These are phyloP conservation scores for Oegoconia quadripuncta DNA, from an alignment of 2,888 invertebrate genomes.

Conservation along the genomic window DNA sequence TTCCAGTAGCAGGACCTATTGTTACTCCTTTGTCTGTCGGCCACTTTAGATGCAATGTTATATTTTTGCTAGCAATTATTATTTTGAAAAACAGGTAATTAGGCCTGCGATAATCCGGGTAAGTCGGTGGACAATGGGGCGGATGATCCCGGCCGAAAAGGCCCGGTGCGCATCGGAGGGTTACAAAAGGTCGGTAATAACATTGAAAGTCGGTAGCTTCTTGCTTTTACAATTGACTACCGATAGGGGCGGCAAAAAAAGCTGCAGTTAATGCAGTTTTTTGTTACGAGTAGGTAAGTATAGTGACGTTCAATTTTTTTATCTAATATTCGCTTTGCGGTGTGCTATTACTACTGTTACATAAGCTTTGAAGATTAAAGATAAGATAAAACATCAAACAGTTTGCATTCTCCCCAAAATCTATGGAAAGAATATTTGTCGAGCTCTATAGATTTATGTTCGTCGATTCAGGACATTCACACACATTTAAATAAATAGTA, in stretches of 20 bases:
- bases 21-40: slow-evolving; percentile 47
- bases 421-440: too few species aligned
- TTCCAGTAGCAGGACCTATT: slow-evolving; percentile 24
- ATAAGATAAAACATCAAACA: too few species aligned
- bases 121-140: slow-evolving; percentile 54
- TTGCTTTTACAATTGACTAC: slow-evolving; percentile 57
- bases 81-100: slow-evolving; percentile 73
- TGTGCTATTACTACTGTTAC: too few species aligned
- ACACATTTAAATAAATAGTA: too few species aligned
- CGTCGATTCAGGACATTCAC: too few species aligned
- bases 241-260: slow-evolving; percentile 40
- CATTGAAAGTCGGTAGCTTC: slow-evolving; percentile 77
- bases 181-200: slow-evolving; percentile 64
- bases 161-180: slow-evolving; percentile 58
- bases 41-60: slow-evolving; percentile 45
- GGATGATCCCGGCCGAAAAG: slow-evolving; percentile 45
- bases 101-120: slow-evolving; percentile 61
- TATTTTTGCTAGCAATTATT: slow-evolving; percentile 52
- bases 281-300: too few species aligned
- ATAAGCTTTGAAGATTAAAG: too few species aligned
- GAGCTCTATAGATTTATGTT: too few species aligned
- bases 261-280: slow-evolving; percentile 34
- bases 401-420: too few species aligned
- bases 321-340: slow-evolving; percentile 25
- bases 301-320: too few species aligned